Conservation (phyloP, 2,113 vertebrate genomes). For the Anser brachyrhynchus region DNA sequence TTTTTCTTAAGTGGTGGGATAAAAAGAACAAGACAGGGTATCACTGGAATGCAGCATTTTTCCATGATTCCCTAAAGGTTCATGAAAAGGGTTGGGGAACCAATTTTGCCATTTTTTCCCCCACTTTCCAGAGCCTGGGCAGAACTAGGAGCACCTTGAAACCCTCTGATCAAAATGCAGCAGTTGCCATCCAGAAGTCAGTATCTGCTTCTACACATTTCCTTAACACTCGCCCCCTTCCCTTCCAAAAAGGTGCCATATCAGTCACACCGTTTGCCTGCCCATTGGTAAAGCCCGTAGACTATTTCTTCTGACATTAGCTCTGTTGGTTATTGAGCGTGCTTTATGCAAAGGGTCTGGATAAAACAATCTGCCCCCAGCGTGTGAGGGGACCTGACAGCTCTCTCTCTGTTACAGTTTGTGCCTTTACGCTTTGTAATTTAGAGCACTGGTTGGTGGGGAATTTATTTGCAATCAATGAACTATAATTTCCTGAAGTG, state of each 20-base stretch:
- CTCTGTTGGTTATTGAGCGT: background rate
- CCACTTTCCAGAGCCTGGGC: background rate
- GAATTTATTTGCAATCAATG: constrained; percentile 14
- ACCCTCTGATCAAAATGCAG: background rate
- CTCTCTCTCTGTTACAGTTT: background rate
- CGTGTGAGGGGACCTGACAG: background rate
- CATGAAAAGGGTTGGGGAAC: background rate
- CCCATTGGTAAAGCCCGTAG: background rate
- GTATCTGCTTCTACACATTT: background rate
- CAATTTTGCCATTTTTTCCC: fast-evolving
- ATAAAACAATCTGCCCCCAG: background rate
- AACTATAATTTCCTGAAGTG: background rate
- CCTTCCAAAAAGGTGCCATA: background rate
- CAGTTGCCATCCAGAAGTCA: background rate
- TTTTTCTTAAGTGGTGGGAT: background rate
- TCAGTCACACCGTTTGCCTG: background rate
- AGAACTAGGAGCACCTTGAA: background rate
- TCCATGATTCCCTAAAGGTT: background rate
- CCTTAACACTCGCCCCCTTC: background rate
- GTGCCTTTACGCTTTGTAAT: background rate
- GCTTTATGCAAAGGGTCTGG: background rate
- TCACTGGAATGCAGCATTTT: background rate
- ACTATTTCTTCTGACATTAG: background rate
- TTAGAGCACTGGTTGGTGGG: background rate
- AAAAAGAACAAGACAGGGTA: background rate